phyloP scores from a whole-genome alignment of 2,888 invertebrate species.

The Cheilosia scutellata region DNA sequence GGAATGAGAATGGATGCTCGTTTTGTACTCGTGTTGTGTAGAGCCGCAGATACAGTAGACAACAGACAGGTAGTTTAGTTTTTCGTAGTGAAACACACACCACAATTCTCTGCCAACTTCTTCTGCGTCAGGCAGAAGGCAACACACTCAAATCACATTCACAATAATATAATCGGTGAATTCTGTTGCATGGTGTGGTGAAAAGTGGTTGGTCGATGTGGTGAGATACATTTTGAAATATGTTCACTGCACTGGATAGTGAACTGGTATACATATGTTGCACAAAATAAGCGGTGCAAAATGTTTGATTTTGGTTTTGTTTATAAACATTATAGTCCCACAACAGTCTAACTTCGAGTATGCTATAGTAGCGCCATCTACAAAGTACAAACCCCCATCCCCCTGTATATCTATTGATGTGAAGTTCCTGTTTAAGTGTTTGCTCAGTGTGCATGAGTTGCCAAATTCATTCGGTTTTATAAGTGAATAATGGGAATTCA shows the following conservation, averaged over 20 bases:
- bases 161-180: slow-evolving; percentile 23
- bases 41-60: slow-evolving; percentile 32
- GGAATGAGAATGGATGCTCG: neutral
- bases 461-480: slow-evolving; percentile 48
- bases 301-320: neutral
- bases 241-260: neutral
- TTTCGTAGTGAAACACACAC: slow-evolving; percentile 17
- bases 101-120: neutral
- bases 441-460: slow-evolving; percentile 34
- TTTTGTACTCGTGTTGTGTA: neutral
- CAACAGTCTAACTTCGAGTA: no score
- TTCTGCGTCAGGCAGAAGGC: slow-evolving; percentile 10
- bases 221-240: slow-evolving; percentile 3
- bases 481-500: slow-evolving; percentile 60
- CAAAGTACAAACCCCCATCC: no score
- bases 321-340: no score
- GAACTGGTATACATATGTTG: neutral
- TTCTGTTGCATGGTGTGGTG: slow-evolving; percentile 50
- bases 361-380: no score
- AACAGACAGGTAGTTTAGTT: slow-evolving; percentile 73
- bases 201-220: slow-evolving; percentile 18
- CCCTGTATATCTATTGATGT: no score
- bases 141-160: no score
- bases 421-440: slow-evolving; percentile 1
- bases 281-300: slow-evolving; percentile 21